These are phyloP conservation scores for Zaprionus tsacasi DNA, from an alignment of 1,140 invertebrate genomes.

Conservation along the genomic window DNA sequence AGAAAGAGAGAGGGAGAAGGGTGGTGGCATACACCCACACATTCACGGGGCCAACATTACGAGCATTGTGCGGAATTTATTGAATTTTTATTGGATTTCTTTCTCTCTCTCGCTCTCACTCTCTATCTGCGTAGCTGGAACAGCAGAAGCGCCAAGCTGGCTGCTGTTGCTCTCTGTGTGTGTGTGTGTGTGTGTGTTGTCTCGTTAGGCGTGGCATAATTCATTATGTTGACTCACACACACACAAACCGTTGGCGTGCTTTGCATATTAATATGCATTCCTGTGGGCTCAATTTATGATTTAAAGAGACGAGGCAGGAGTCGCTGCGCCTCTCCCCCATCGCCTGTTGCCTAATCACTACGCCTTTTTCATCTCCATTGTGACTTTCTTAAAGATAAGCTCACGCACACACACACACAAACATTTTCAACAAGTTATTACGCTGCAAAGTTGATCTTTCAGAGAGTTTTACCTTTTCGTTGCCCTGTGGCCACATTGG, in stretches of 20 bases:
- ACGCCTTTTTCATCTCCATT: constrained; percentile 28
- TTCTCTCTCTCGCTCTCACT: background rate
- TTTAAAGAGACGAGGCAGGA: constrained; percentile 54
- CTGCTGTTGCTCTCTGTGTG: constrained; percentile 32
- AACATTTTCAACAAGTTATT: constrained; percentile 39
- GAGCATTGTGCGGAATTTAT: constrained; percentile 74
- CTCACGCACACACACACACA: background rate
- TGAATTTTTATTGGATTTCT: constrained; percentile 83
- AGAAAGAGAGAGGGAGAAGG: background rate
- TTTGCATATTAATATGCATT: constrained; percentile 82
- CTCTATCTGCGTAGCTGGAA: constrained; percentile 28
- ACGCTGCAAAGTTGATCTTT: constrained; percentile 63
- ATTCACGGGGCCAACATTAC: constrained; percentile 40
- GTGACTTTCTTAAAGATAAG: constrained; percentile 22
- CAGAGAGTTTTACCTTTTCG: background rate
- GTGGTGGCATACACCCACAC: constrained; percentile 6
- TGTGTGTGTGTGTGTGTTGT: constrained; percentile 33
- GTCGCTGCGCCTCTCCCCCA: background rate
- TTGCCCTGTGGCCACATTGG: constrained; percentile 2
- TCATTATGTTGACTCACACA: constrained; percentile 75
- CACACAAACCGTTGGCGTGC: constrained; percentile 47
- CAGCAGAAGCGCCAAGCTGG: constrained; percentile 51
- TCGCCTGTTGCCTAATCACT: constrained; percentile 47
- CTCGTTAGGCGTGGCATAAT: constrained; percentile 81
- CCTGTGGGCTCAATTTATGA: constrained; percentile 68